These are phyloP conservation scores for Pedicia rivosa DNA, from an alignment of 2,888 invertebrate species.

Conservation along the genomic window DNA sequence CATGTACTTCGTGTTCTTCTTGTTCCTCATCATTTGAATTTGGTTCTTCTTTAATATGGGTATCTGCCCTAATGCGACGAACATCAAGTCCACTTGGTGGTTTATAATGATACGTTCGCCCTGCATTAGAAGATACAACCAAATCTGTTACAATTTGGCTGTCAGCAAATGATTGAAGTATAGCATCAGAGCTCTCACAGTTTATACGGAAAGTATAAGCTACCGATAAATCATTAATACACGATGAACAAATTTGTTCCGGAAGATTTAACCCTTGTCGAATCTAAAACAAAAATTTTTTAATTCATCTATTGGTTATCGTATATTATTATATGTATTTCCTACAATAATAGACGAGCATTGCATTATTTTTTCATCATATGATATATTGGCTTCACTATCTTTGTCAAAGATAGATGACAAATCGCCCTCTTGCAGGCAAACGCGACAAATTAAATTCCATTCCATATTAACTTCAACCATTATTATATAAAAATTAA, in stretches of 20 bases:
- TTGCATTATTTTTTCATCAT: slow-evolving; percentile 24
- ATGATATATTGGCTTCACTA: slow-evolving; percentile 17
- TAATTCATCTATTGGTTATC: background rate
- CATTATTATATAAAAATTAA: slow-evolving; percentile 2
- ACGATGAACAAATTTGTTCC: slow-evolving; percentile 24
- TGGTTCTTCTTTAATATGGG: slow-evolving; percentile 12
- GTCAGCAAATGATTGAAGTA: slow-evolving; percentile 20
- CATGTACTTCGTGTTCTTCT: background rate
- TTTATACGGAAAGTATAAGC: slow-evolving; percentile 26
- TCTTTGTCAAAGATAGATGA: slow-evolving; percentile 21
- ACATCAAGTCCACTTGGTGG: slow-evolving; percentile 20
- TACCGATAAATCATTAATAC: slow-evolving; percentile 21
- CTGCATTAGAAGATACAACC: slow-evolving; percentile 8
- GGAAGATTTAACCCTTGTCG: slow-evolving; percentile 19
- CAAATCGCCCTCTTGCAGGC: slow-evolving; percentile 22
- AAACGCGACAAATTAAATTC: slow-evolving; percentile 25
- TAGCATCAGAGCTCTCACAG: slow-evolving; percentile 23
- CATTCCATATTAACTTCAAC: slow-evolving; percentile 19
- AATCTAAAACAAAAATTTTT: slow-evolving; percentile 13
- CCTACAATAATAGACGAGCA: slow-evolving; percentile 19
- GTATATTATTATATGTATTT: background rate
- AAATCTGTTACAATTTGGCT: background rate
- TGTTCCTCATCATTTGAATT: slow-evolving; percentile 7
- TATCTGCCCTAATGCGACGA: slow-evolving; percentile 6
- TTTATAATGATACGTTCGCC: slow-evolving; percentile 14